Percentiles rank a stretch among this genome's conserved stretches.
These are phyloP conservation scores for Flabesymbios commensalis DNA, from an alignment of 2,888 invertebrate genomes.

Conservation along the genomic window DNA sequence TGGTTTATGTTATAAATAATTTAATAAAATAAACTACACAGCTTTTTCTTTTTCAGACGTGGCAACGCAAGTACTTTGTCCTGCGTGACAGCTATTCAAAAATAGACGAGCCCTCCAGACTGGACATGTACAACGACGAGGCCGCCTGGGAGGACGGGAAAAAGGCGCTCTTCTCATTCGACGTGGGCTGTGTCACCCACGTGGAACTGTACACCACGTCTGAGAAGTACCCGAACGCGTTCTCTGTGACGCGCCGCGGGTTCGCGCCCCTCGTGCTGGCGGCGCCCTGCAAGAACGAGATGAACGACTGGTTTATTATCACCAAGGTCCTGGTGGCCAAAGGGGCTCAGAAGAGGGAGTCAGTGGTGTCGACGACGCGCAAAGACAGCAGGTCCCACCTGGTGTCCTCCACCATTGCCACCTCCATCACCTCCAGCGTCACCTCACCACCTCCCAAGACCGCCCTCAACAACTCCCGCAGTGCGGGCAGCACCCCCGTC, in stretches of 20 bases:
- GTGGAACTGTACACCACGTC: background rate
- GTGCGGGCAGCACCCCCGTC: too few species aligned
- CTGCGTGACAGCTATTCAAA: slow-evolving; percentile 21
- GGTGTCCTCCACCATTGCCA: too few species aligned
- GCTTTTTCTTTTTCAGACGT: slow-evolving; percentile 8
- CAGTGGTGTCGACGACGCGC: too few species aligned
- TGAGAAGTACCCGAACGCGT: background rate
- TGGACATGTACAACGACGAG: slow-evolving; percentile 16
- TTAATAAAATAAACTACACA: too few species aligned
- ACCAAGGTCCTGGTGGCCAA: slow-evolving; percentile 17
- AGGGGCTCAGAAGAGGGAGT: too few species aligned
- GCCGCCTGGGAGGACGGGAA: background rate
- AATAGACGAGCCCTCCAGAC: slow-evolving; percentile 8
- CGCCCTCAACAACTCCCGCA: too few species aligned
- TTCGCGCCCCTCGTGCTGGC: slow-evolving; percentile 16
- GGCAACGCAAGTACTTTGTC: slow-evolving; percentile 18
- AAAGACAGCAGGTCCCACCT: too few species aligned
- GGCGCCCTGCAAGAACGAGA: slow-evolving; percentile 20
- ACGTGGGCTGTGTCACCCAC: background rate
- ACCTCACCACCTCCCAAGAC: too few species aligned
- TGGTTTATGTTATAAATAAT: too few species aligned
- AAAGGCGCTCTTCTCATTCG: background rate
- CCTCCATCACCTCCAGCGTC: too few species aligned
- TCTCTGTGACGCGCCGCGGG: background rate
- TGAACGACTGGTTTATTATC: slow-evolving; percentile 24